Conservation (phyloP, 2,797 vertebrate genomes). For the Falco cherrug region DNA sequence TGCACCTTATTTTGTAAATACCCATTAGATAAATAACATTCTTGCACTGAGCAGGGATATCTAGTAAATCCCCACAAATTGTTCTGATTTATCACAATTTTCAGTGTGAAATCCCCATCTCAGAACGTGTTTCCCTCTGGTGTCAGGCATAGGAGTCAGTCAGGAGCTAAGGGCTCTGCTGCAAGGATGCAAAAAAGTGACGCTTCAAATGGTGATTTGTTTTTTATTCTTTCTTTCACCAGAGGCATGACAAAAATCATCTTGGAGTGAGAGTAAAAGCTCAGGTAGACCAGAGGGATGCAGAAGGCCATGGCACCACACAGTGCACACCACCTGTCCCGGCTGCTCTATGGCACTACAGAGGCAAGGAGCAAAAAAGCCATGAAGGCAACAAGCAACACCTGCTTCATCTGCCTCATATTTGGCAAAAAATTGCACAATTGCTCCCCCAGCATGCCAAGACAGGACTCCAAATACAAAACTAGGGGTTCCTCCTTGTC, state of each 20-base stretch:
- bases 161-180: background rate
- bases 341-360: background rate
- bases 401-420: fast-evolving
- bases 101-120: background rate
- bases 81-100: background rate
- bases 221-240: too few relatives aligned
- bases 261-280: background rate
- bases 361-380: fast-evolving
- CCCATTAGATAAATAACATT: background rate
- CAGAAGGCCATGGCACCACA: fast-evolving
- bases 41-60: background rate
- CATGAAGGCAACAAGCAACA: fast-evolving
- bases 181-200: background rate
- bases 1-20: background rate
- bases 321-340: background rate
- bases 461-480: background rate
- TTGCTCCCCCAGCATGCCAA: fast-evolving
- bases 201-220: fast-evolving
- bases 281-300: fast-evolving
- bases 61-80: background rate
- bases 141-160: background rate
- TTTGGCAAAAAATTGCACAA: background rate
- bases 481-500: background rate
- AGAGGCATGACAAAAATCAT: background rate
- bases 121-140: background rate